phyloP scores from a whole-genome alignment of 2,797 vertebrate genomes.

The Manis crassicaudata region DNA sequence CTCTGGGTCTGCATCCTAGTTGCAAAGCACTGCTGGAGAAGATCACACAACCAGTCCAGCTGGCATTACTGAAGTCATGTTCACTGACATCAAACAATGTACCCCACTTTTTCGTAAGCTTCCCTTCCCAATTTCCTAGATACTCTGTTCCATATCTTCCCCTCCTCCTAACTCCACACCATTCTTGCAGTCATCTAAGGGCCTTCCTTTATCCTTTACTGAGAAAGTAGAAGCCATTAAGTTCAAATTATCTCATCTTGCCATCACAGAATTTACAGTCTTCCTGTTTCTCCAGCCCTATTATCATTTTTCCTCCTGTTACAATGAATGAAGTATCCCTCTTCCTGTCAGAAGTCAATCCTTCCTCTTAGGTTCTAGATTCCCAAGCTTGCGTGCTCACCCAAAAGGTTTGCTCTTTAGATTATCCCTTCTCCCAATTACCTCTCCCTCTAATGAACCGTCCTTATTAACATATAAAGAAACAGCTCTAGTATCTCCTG shows the following conservation, averaged over 20 bases:
- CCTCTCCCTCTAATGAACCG: not conserved
- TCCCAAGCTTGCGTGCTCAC: not conserved
- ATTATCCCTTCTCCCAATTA: not conserved
- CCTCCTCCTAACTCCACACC: not conserved
- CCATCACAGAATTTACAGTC: not conserved
- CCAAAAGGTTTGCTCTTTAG: not conserved
- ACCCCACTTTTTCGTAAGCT: not conserved
- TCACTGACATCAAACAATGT: not conserved
- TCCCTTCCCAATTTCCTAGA: not conserved
- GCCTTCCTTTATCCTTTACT: not conserved
- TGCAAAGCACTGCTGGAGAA: not conserved
- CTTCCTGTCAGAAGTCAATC: not conserved
- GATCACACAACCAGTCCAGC: not conserved
- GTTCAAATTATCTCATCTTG: not conserved
- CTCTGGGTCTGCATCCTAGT: not conserved
- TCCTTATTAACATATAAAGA: not conserved
- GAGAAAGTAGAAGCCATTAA: slow-evolving; percentile 23
- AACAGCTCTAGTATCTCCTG: not conserved
- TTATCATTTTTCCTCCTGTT: not conserved
- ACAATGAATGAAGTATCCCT: not conserved
- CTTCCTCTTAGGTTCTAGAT: not conserved
- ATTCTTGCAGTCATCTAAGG: not conserved
- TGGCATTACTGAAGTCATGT: not conserved
- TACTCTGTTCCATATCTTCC: not conserved
- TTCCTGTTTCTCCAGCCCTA: not conserved